A percentile compares a stretch with the other conserved stretches of the same genome.
These are phyloP conservation scores for Rhinichthys klamathensis DNA, from an alignment of 2,113 vertebrate genomes.

Conservation along the genomic window DNA sequence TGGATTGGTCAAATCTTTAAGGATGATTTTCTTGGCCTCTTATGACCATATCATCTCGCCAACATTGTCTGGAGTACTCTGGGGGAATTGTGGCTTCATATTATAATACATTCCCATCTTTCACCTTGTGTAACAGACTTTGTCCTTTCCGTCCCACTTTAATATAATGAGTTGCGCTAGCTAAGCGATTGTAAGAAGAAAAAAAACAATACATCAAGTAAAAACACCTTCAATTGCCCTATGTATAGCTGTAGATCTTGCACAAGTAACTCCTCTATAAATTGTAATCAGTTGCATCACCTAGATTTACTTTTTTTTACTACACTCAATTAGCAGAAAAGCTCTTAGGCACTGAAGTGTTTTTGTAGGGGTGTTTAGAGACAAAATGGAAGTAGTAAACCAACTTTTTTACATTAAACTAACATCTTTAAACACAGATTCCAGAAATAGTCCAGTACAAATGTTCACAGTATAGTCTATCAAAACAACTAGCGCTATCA, in stretches of 20 bases:
- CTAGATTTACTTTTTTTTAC: background rate
- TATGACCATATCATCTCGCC: background rate
- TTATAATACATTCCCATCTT: constrained; percentile 1
- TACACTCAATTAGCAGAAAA: constrained; percentile 3
- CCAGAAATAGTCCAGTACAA: background rate
- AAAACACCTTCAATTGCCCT: background rate
- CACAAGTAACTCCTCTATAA: constrained; percentile 8
- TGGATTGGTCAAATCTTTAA: background rate
- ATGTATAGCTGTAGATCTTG: background rate
- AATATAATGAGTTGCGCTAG: background rate
- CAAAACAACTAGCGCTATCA: constrained; percentile 5
- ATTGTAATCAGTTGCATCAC: constrained; percentile 12
- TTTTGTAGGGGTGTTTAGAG: background rate
- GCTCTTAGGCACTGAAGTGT: background rate
- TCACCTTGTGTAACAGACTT: background rate
- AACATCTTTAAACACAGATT: background rate
- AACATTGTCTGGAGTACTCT: constrained; percentile 12
- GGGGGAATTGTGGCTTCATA: background rate
- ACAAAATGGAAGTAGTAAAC: background rate
- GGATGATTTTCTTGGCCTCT: background rate
- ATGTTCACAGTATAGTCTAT: background rate
- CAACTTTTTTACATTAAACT: background rate
- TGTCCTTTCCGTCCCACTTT: background rate
- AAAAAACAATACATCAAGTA: constrained; percentile 25
- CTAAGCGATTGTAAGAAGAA: background rate